These are phyloP conservation scores for Laticauda colubrina DNA, from an alignment of 2,113 vertebrate genomes.

Conservation along the genomic window DNA sequence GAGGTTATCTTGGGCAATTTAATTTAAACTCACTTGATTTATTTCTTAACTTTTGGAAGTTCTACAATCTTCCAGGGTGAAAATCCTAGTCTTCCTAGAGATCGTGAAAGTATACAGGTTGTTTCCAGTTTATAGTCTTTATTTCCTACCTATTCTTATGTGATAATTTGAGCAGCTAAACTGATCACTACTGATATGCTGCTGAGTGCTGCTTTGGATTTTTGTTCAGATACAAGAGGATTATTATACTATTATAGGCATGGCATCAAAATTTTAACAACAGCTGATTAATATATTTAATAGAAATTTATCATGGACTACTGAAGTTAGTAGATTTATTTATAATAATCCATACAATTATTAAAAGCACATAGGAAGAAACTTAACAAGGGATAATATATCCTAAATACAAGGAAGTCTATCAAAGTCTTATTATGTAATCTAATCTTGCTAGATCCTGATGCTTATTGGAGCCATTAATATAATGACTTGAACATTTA, in stretches of 20 bases:
- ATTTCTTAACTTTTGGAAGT: slow-evolving; percentile 47
- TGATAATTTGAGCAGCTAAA: background rate
- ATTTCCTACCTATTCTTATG: background rate
- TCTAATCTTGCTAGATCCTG: background rate
- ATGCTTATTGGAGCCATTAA: background rate
- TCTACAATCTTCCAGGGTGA: slow-evolving; percentile 50
- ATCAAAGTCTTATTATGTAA: background rate
- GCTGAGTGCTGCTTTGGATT: background rate
- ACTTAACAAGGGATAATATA: background rate
- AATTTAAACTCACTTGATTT: slow-evolving; percentile 53
- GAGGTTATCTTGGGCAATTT: slow-evolving; percentile 9
- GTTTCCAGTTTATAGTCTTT: background rate
- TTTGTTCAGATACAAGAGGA: background rate
- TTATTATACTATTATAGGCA: background rate
- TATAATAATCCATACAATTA: background rate
- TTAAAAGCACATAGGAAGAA: background rate
- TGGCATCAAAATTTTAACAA: background rate
- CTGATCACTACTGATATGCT: background rate
- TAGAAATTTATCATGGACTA: background rate
- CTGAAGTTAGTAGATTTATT: background rate
- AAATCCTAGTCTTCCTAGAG: slow-evolving; percentile 30
- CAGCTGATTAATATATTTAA: background rate
- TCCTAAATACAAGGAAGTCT: background rate
- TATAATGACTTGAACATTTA: background rate
- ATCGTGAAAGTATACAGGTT: background rate